Base-by-base conservation (phyloP, 2,113 vertebrate genomes). In the Protobothrops flavoviridis region DNA sequence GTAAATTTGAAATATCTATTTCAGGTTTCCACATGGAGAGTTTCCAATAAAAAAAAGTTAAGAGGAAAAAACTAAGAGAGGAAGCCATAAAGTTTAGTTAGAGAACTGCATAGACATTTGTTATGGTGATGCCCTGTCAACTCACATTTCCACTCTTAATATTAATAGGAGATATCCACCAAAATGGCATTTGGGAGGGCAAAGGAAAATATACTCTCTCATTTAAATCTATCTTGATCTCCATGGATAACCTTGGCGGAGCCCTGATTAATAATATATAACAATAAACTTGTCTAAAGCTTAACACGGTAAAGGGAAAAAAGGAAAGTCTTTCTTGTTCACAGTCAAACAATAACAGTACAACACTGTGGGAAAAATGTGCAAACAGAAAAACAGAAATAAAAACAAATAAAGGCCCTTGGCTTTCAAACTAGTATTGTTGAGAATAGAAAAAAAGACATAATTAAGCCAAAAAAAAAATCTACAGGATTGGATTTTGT, bases 201-300 rank as follows among this genome's bases (percentile, higher is more conserved):
- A 39, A 39, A 20, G 33, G 1, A 39, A 74, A 74, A 74, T 33
- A 39, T 3, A 39, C 20, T 43, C 6, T 39, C 33, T 33, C 33
- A 81, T 81, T 81, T 81, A 81, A 43, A 20, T 81, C 33, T 39
- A 81, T 81, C 33, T 43, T 33, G 15, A 81, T 43, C 74, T 81
- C n/a, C 20, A 39, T 81, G 8, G 56, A 29, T 81, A 52, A 50
- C n/a, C 20, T 69, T 55, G 64, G 21, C 20, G 24, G 10, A 39
- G 29, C 9, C n/a, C 57, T 92, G 24, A 21, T 57, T 92, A 56
- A 57, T 85, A 8, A 81, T 81, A 81, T 20, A 81, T 29, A 64
- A 52, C 39, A 86, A 61, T 74, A 91, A 87, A 6, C 6, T 94
- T 95, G 55, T 94, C 69, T 91, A 52, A 15, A 56, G 86, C 90